Evolutionary conservation across 2,113 vertebrate genomes (phyloP).

Genomic region (Globicephala melas): DNA sequence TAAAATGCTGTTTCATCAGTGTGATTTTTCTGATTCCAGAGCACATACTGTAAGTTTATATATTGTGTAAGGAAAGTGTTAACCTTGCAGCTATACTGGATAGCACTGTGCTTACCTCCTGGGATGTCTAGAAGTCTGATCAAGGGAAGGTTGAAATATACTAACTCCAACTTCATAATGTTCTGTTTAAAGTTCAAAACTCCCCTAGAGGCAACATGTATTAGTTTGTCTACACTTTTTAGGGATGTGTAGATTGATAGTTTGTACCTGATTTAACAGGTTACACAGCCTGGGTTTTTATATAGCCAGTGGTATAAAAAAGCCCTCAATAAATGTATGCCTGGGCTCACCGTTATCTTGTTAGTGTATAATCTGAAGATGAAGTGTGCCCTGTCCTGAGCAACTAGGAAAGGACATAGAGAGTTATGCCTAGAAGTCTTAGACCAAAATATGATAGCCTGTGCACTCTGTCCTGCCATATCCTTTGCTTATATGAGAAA

Average conservation of each 20-base stretch:
- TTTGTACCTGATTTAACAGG: neutral
- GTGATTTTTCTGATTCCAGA: too few species aligned
- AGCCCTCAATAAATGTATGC: neutral
- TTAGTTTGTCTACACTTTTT: neutral
- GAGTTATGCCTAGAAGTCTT: neutral
- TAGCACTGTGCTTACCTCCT: neutral
- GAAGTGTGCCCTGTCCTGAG: neutral
- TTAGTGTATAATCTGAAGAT: neutral
- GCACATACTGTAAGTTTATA: neutral
- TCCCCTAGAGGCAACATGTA: neutral
- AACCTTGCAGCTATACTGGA: neutral
- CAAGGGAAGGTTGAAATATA: neutral
- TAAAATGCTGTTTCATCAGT: neutral
- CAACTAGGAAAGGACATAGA: neutral
- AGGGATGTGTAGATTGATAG: neutral
- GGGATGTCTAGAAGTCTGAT: neutral
- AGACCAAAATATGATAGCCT: neutral
- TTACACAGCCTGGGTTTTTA: neutral
- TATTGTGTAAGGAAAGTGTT: neutral
- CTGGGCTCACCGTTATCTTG: neutral
- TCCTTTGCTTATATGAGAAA: neutral
- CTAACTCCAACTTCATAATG: neutral
- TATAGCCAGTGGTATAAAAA: neutral
- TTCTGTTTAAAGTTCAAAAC: neutral
- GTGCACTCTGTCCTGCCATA: neutral